Conservation (phyloP, 2,888 invertebrate species). For the Apotomis turbidana region DNA sequence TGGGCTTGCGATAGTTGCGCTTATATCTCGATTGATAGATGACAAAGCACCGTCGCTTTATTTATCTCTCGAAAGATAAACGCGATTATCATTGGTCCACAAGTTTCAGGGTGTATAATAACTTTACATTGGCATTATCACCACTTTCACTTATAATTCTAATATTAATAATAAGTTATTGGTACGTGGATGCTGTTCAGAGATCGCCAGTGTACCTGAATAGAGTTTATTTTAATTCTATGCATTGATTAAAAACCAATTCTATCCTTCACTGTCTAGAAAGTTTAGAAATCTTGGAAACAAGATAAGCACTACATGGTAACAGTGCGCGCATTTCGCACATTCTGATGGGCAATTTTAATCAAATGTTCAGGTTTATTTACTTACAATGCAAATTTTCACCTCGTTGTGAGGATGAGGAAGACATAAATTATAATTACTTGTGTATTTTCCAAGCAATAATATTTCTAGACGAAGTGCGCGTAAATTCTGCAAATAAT, state of each 20-base stretch:
- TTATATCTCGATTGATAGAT: no score
- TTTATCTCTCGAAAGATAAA: no score
- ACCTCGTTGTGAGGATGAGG: no score
- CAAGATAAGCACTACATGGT: neutral
- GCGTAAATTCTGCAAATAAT: conserved; percentile 9
- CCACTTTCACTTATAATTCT: neutral
- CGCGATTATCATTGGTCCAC: no score
- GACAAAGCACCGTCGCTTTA: no score
- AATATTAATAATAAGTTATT: neutral
- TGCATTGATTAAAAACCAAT: neutral
- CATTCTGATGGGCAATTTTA: neutral
- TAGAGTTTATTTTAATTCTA: conserved; percentile 6
- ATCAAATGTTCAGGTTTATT: no score
- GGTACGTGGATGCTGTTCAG: neutral
- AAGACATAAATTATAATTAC: neutral
- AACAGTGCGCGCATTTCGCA: neutral
- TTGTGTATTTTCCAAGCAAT: neutral
- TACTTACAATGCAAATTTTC: no score
- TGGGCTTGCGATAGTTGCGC: no score
- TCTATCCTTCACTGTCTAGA: conserved; percentile 6
- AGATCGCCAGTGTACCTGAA: neutral
- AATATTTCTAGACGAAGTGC: conserved; percentile 15
- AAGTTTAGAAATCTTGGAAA: conserved; percentile 13
- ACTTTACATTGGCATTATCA: neutral
- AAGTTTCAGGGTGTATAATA: neutral